Conservation (phyloP, 2,888 invertebrate genomes). For the Metellina segmentata region DNA sequence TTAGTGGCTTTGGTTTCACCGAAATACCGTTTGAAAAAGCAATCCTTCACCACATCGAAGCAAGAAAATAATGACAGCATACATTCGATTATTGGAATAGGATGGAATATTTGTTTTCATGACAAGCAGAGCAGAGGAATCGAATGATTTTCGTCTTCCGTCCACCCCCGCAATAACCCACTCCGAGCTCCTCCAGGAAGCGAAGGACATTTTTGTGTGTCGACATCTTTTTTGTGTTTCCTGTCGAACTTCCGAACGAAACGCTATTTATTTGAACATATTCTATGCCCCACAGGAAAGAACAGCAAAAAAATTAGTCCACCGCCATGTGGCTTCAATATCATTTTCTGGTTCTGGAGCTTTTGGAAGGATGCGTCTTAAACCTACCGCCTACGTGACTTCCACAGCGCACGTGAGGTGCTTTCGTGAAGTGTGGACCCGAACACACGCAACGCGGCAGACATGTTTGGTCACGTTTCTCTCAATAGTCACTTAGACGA, state of each 20-base stretch:
- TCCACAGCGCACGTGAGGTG: slow-evolving; percentile 27
- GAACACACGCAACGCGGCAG: background rate
- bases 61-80: no score
- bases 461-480: background rate
- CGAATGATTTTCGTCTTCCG: background rate
- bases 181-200: background rate
- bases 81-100: background rate
- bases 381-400: slow-evolving; percentile 52
- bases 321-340: slow-evolving; percentile 37
- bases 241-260: background rate
- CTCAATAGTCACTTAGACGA: no score
- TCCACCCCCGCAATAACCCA: background rate
- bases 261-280: slow-evolving; percentile 22
- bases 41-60: no score
- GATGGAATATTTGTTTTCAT: background rate
- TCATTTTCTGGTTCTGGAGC: slow-evolving; percentile 36
- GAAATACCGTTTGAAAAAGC: no score
- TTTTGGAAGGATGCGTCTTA: slow-evolving; percentile 18
- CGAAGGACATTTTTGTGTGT: background rate
- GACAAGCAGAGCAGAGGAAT: background rate
- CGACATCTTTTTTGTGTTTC: background rate
- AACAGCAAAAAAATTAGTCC: background rate
- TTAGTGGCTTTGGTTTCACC: no score
- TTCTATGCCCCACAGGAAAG: slow-evolving; percentile 18
- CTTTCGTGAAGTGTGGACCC: background rate